phyloP scores from a whole-genome alignment of 2,888 invertebrate species.

The Rhodophaea formosa region DNA sequence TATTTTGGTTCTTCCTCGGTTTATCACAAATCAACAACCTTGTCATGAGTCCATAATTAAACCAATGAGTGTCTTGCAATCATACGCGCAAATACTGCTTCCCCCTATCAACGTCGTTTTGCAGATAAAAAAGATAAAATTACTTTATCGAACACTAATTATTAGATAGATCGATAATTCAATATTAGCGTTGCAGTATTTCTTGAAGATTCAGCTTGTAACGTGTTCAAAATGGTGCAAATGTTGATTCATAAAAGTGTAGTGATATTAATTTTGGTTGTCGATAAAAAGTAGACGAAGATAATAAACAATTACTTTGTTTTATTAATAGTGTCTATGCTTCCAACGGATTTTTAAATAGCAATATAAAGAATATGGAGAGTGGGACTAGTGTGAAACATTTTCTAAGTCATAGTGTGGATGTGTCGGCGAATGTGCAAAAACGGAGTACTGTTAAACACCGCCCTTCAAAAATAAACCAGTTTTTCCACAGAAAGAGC shows the following conservation, averaged over 20 bases:
- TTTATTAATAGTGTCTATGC: not conserved
- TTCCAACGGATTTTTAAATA: not conserved
- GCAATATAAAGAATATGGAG: not conserved
- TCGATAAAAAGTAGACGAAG: not conserved
- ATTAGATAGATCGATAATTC: slow-evolving; percentile 4
- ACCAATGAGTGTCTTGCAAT: not conserved
- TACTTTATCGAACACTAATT: slow-evolving; percentile 9
- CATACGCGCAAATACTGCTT: slow-evolving; percentile 1
- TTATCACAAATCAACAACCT: not conserved
- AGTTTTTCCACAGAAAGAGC: slow-evolving; percentile 16
- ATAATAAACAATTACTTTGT: not conserved
- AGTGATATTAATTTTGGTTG: not conserved
- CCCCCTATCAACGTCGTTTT: slow-evolving; percentile 18
- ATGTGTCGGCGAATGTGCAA: not conserved
- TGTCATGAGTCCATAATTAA: not conserved
- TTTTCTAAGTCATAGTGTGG: not conserved
- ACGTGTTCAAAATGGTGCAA: not conserved
- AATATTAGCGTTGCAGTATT: not conserved
- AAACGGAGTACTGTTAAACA: slow-evolving; percentile 8
- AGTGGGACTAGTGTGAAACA: slow-evolving; percentile 1
- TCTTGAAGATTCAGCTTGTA: not conserved
- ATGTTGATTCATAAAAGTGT: slow-evolving; percentile 2
- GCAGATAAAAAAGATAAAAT: slow-evolving; percentile 10
- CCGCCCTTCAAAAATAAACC: slow-evolving; percentile 10
- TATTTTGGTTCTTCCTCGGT: not conserved